A percentile compares a stretch with the other conserved stretches of the same genome.
Conservation (phyloP, 1,140 invertebrate species). For the Leptinotarsa lineolata region DNA sequence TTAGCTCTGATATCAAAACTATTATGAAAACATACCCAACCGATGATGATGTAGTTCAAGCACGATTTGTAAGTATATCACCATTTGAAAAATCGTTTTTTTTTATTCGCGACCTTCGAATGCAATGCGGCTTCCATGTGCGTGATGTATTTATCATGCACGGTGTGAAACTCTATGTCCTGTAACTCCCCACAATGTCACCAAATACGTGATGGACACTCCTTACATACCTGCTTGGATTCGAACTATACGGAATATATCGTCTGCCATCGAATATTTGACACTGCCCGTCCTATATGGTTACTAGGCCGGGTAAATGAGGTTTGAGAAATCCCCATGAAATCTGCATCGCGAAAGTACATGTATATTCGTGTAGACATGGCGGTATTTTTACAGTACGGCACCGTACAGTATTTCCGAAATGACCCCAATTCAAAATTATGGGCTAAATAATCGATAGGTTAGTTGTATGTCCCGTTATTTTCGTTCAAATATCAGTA, state of each 20-base stretch:
- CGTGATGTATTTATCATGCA: conserved; percentile 50
- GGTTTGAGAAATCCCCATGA: background rate
- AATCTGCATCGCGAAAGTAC: too few species aligned
- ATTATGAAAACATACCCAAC: background rate
- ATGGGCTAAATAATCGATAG: too few species aligned
- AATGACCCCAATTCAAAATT: too few species aligned
- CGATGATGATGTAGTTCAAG: background rate
- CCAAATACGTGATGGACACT: conserved; percentile 56
- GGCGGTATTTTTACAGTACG: too few species aligned
- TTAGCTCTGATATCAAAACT: background rate
- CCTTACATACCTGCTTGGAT: conserved; percentile 51
- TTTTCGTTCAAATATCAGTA: too few species aligned
- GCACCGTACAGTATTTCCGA: too few species aligned
- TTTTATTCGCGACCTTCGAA: conserved; percentile 44
- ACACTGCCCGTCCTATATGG: conserved; percentile 22
- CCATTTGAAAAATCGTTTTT: conserved; percentile 21
- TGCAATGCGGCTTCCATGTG: conserved; percentile 46
- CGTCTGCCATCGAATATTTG: conserved; percentile 20
- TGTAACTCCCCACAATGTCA: conserved; percentile 54
- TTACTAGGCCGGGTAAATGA: background rate
- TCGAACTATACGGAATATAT: conserved; percentile 44
- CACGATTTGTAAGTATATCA: conserved; percentile 8
- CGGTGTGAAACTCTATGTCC: conserved; percentile 43
- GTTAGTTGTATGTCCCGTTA: too few species aligned
- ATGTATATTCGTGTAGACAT: too few species aligned